Evolutionary conservation across 1,140 invertebrate genomes (phyloP).

Genomic region (Cydia fagiglandana): DNA sequence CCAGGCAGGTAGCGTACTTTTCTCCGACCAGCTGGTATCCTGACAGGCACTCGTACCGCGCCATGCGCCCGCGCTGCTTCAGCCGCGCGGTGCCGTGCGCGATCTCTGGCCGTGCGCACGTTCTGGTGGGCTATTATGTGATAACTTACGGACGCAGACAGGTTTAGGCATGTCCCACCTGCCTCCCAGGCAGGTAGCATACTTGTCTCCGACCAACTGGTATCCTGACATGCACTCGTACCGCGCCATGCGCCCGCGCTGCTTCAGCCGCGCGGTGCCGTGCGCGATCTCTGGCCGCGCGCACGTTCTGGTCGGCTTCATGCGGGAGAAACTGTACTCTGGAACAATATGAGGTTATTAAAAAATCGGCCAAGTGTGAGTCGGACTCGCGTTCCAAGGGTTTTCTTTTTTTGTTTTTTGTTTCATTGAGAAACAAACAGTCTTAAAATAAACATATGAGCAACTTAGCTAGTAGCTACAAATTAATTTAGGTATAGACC

Average conservation of each 20-base stretch:
- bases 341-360: neutral
- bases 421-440: no score
- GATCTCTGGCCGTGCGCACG: slow-evolving; percentile 36
- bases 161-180: slow-evolving; percentile 82
- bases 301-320: neutral
- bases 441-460: no score
- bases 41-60: slow-evolving; percentile 79
- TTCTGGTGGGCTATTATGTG: neutral
- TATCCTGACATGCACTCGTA: slow-evolving; percentile 80
- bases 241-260: slow-evolving; percentile 74
- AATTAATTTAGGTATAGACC: no score
- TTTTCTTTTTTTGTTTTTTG: no score
- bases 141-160: slow-evolving; percentile 84
- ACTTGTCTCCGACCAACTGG: slow-evolving; percentile 82
- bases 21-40: slow-evolving; percentile 82
- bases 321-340: neutral
- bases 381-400: no score
- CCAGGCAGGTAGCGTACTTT: slow-evolving; percentile 81
- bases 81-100: slow-evolving; percentile 66
- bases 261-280: slow-evolving; percentile 64
- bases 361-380: no score
- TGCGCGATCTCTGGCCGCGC: slow-evolving; percentile 47
- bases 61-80: slow-evolving; percentile 69
- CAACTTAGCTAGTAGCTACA: no score
- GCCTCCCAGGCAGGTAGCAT: slow-evolving; percentile 80